A percentile compares a stretch with the other conserved stretches of the same genome.
These are phyloP conservation scores for Eulemur mongoz DNA, from an alignment of 2,797 vertebrate species.

Conservation along the genomic window DNA sequence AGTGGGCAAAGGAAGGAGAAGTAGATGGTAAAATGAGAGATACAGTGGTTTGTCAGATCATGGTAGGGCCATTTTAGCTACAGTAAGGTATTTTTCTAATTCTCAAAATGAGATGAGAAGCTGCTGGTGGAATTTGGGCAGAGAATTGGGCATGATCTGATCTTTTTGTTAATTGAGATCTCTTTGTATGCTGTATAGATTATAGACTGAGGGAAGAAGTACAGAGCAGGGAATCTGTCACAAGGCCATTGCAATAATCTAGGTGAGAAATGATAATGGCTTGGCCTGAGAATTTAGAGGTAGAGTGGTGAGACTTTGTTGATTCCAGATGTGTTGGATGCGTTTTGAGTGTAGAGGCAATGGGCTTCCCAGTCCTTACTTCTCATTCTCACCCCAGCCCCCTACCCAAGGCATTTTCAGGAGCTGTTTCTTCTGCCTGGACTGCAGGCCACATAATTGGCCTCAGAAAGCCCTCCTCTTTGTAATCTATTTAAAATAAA, in stretches of 20 bases:
- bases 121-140: background rate
- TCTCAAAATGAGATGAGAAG: background rate
- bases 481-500: background rate
- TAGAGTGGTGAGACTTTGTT: background rate
- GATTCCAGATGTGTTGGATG: background rate
- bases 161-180: background rate
- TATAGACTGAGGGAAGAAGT: background rate
- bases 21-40: background rate
- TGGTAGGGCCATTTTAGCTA: accelerated
- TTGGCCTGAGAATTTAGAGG: background rate
- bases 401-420: background rate
- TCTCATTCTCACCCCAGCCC: background rate
- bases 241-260: background rate
- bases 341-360: background rate
- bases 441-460: background rate
- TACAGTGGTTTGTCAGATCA: background rate
- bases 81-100: background rate
- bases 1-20: no score
- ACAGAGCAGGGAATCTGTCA: background rate
- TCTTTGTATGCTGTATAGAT: background rate
- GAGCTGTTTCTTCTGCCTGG: background rate
- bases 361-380: background rate
- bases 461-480: background rate
- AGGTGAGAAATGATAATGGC: background rate
- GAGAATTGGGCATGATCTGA: background rate